Base-by-base conservation (phyloP, 2,113 vertebrate species). In the Dunckerocampus dactyliophorus region DNA sequence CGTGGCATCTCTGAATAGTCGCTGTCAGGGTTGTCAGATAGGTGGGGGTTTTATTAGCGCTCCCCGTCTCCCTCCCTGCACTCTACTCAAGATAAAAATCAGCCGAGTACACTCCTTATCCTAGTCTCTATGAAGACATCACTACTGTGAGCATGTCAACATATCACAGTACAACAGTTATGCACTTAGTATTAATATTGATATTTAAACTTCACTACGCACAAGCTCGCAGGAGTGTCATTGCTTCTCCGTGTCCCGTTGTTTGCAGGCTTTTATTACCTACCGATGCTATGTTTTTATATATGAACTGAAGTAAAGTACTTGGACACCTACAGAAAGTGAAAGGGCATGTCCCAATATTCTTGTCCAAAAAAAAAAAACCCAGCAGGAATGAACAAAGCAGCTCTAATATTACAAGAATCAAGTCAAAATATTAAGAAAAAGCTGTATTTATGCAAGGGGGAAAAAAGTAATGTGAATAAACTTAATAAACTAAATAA, bases 1-100 rank as follows among this genome's bases (percentile, higher is more conserved):
- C 34, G 42, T 60, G 72, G 63, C 63, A 59, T 60, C n/a, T 43
- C 51, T 62, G 72, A 72, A 62, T 70, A 50, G 65, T 63, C 66
- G 56, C 67, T 69, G 71, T 75, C 71, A 64, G 64, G 17, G 55
- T 72, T 59, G 61, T 16, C 48, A 22, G 17, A 47, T 42, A 28
- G 47, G 56, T 45, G 47, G 63, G 61, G 49, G 43, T 55, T 1
- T 68, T 17, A 59, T 16, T 14, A 68, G 57, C 47, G 31, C 7
- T 34, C 7, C 31, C 31, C 31, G 3, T 8, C 31, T 34, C 31
- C 31, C 31, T 34, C 34, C 22, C 50, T 1, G 31, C 39, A 14
- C 13, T 43, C 39, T 5, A 31, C 61, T 37, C 19, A 48, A 63
- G 50, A 61, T 77, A 59, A 71, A 70, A 55, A 80, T 74, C 57